Conservation (phyloP, 2,888 invertebrate species). For the Xestobium rufovillosum region DNA sequence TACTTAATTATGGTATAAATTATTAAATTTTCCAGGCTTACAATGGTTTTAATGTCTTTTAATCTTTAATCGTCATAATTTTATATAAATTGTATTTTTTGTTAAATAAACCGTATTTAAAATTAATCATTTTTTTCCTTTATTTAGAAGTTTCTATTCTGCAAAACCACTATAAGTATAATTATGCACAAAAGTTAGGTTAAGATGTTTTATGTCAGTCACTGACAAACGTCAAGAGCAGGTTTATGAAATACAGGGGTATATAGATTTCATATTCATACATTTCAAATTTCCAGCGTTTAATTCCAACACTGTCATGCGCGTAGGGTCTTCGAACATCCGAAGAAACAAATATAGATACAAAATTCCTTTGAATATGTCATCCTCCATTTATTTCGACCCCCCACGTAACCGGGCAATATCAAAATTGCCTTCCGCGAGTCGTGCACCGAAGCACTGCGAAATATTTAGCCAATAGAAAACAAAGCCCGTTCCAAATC, state of each 20-base stretch:
- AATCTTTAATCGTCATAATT: no score
- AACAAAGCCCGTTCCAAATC: slow-evolving; percentile 23
- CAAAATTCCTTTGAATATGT: slow-evolving; percentile 17
- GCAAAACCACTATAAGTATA: no score
- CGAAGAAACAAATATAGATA: slow-evolving; percentile 18
- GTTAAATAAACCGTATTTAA: slow-evolving; percentile 1
- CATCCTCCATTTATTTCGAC: no score
- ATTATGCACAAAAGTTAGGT: no score
- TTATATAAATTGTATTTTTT: no score
- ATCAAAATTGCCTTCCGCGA: slow-evolving; percentile 30
- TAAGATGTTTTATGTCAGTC: no score
- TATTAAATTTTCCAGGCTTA: no score
- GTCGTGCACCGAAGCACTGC: slow-evolving; percentile 31
- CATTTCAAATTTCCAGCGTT: slow-evolving; percentile 11
- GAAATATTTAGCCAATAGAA: slow-evolving; percentile 30
- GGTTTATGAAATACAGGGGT: no score
- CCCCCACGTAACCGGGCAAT: not conserved
- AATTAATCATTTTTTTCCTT: slow-evolving; percentile 1
- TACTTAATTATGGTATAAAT: no score
- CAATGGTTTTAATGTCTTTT: no score
- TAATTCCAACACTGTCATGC: slow-evolving; percentile 3
- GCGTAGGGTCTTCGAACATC: slow-evolving; percentile 2
- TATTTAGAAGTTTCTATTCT: no score
- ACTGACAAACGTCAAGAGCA: no score
- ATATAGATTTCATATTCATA: not conserved